phyloP scores from a whole-genome alignment of 37 sponge, comb jelly and placozoan genomes.

The Hexactinellida sp. region DNA sequence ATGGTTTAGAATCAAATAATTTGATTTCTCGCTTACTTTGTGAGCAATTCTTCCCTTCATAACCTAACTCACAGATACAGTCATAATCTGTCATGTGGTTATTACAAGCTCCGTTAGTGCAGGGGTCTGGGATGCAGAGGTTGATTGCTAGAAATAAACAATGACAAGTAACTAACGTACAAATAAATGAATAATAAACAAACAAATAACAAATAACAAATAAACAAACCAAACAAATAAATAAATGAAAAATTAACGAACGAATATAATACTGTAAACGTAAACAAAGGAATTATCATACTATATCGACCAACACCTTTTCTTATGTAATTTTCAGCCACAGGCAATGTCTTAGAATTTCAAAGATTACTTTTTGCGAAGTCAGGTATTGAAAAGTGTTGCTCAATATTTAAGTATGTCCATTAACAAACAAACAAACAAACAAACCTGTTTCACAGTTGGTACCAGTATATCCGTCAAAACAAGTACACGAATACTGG shows the following conservation, averaged over 20 bases:
- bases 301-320: no score
- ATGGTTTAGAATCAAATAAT: background rate
- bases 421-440: background rate
- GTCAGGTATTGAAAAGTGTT: background rate
- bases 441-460: constrained; percentile 4
- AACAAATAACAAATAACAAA: no score
- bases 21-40: background rate
- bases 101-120: background rate
- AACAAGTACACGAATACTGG: background rate
- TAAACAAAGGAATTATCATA: no score
- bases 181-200: no score
- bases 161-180: background rate
- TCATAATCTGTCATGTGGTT: constrained; percentile 14
- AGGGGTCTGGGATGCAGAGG: background rate
- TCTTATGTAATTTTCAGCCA: no score
- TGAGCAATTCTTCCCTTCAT: background rate
- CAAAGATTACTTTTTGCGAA: no score
- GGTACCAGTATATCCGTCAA: background rate
- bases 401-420: background rate
- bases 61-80: background rate
- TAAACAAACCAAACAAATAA: no score
- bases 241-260: no score
- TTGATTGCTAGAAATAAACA: background rate
- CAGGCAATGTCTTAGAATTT: no score
- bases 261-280: no score